Evolutionary conservation across 1,140 invertebrate species (phyloP).

Genomic region (Diabrotica virgifera): DNA sequence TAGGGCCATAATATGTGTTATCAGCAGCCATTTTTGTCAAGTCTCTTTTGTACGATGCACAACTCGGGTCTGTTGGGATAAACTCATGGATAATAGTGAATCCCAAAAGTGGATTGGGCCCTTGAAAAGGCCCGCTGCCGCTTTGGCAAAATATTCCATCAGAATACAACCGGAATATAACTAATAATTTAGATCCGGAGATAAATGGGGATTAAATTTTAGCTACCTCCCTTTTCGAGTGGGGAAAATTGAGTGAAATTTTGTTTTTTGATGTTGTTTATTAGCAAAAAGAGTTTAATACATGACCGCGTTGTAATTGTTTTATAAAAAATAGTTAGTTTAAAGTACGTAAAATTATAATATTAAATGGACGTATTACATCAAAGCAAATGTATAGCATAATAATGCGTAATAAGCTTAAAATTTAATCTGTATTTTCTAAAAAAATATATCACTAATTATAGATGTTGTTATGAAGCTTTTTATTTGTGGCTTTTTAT

Average conservation of each 20-base stretch:
- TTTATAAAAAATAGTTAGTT: too few species aligned
- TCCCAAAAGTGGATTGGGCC: slow-evolving; percentile 14
- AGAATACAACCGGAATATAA: slow-evolving; percentile 15
- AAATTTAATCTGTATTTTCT: too few species aligned
- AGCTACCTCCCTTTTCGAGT: slow-evolving; percentile 8
- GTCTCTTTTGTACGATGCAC: slow-evolving; percentile 8
- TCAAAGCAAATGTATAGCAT: too few species aligned
- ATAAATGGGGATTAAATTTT: slow-evolving; percentile 18
- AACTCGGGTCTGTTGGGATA: slow-evolving; percentile 7
- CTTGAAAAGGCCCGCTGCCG: slow-evolving; percentile 4
- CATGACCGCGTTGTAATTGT: too few species aligned
- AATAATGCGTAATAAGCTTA: too few species aligned
- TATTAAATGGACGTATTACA: too few species aligned
- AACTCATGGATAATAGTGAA: slow-evolving; percentile 11
- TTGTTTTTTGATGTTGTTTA: not conserved
- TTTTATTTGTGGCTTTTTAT: too few species aligned
- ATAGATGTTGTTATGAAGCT: too few species aligned
- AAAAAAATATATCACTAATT: too few species aligned
- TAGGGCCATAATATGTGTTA: not conserved
- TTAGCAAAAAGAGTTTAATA: too few species aligned
- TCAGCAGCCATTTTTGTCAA: slow-evolving; percentile 14
- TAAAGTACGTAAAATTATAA: too few species aligned
- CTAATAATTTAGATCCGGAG: slow-evolving; percentile 25
- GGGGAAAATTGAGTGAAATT: slow-evolving; percentile 9
- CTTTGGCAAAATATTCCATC: slow-evolving; percentile 8